Base-by-base conservation (phyloP, 1,140 invertebrate species). In the Temnothorax nylanderi region DNA sequence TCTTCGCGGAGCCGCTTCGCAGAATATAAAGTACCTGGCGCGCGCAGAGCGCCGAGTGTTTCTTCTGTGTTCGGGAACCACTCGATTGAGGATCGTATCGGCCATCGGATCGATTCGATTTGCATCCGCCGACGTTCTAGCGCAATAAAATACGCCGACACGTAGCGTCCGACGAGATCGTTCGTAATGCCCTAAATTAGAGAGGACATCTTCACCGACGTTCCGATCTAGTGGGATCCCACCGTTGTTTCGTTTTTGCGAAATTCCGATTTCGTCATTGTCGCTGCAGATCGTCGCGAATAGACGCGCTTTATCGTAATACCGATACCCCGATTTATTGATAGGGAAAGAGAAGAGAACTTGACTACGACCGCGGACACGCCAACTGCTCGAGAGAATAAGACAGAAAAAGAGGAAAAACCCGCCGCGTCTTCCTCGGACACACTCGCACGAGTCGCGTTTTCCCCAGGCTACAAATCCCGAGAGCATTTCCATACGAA, bases 21-120 rank as follows among this genome's bases (percentile, higher is more conserved):
- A 26, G 80, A 84, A 84, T 84, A 84, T 84, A 37, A 84, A 84
- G 69, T 84, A 75, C 11, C 18, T 2, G 62, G n/a, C 21, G 44
- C 16, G 51, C 32, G 11, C 16, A n/a, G 44, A 49, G 44, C 11
- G 65, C 18, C 44, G 26, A 49, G 37, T 60, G 41, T 75, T 49
- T 58, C 80, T 60, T 82, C 54, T 47, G 37, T 26, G 64, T 69
- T 69, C 65, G 44, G 18, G n/a, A 49, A 75, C 26, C 51, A 49
- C 26, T 82, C 67, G 80, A 72, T 72, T 44, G 67, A 82, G 51
- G 18, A 82, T 74, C 41, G 21, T 58, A 82, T 60, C 78, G 67
- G 26, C 21, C 37, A 13, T 82, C 65, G 67, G 41, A 82, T 74
- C 69, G n/a, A 62, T 84, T 60, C 80, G 80, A 75, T 84, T 75